Percentiles rank a stretch among this genome's conserved stretches.
Evolutionary conservation across 2,888 invertebrate genomes (phyloP).

Genomic region (Pterobdella sp.): DNA sequence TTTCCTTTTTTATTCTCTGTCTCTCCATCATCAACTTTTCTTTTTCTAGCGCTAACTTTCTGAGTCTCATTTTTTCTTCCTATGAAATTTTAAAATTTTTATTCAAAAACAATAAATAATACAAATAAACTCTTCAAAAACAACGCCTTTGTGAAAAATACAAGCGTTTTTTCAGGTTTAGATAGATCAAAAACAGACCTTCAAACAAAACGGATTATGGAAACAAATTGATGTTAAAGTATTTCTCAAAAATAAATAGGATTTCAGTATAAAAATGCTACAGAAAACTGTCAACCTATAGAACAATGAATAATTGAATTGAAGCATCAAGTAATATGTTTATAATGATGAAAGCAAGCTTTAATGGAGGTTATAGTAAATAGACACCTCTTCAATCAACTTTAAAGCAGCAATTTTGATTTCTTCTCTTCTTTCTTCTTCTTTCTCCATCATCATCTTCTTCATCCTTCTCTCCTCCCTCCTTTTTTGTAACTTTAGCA

Average conservation of each 20-base stretch:
- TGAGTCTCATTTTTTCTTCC: background rate
- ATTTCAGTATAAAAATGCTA: no score
- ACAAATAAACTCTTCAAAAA: background rate
- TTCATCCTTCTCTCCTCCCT: background rate
- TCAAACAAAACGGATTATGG: no score
- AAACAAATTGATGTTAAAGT: no score
- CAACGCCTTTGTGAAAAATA: background rate
- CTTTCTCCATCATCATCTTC: slow-evolving; percentile 16
- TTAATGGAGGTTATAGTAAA: no score
- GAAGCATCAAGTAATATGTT: no score
- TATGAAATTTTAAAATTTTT: background rate
- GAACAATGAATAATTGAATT: no score
- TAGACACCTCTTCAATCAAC: slow-evolving; percentile 10
- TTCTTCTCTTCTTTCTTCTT: slow-evolving; percentile 19
- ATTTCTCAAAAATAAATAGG: no score
- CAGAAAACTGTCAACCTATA: no score
- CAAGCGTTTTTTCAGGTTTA: no score
- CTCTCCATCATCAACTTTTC: background rate
- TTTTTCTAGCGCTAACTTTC: background rate
- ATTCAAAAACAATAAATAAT: background rate
- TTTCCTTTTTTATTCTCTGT: background rate
- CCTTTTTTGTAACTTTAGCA: background rate
- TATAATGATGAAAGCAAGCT: no score
- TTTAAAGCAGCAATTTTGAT: slow-evolving; percentile 13
- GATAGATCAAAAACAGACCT: no score